Evolutionary conservation across 2,797 vertebrate genomes (phyloP).

Genomic region (Thunnus albacares): DNA sequence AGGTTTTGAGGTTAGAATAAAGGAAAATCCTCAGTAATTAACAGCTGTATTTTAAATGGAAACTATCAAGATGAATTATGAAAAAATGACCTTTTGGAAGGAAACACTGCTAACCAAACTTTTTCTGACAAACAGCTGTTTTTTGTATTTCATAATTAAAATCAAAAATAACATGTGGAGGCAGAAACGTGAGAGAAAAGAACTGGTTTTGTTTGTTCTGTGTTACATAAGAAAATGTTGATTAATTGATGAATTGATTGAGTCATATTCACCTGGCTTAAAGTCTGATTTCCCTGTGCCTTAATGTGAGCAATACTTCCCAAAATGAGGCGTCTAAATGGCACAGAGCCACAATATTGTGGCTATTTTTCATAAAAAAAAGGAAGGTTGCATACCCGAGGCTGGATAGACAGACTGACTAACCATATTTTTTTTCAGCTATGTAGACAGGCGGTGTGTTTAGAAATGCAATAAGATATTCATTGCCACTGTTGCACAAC

Average conservation of each 20-base stretch:
- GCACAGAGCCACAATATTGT: neutral
- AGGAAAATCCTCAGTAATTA: neutral
- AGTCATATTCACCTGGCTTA: neutral
- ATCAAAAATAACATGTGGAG: neutral
- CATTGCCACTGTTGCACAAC: neutral
- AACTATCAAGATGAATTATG: neutral
- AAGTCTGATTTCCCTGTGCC: neutral
- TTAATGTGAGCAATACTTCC: neutral
- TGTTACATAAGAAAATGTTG: neutral
- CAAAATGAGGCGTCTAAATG: neutral
- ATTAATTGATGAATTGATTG: neutral
- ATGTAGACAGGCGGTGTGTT: neutral
- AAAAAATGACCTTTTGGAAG: neutral
- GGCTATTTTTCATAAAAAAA: neutral
- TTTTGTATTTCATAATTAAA: conserved; percentile 2
- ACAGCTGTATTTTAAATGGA: neutral
- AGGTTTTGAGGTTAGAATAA: too few relatives aligned
- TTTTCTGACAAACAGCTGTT: conserved; percentile 1
- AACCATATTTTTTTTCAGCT: too few relatives aligned
- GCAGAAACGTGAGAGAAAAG: neutral
- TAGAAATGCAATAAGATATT: neutral
- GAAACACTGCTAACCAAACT: neutral
- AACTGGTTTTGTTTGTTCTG: neutral
- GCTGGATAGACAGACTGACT: neutral
- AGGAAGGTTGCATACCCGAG: too few relatives aligned